Evolutionary conservation across 2,888 invertebrate species (phyloP), one percentile per base, ranked within the genome.

Genomic region (Noctua janthe): DNA sequence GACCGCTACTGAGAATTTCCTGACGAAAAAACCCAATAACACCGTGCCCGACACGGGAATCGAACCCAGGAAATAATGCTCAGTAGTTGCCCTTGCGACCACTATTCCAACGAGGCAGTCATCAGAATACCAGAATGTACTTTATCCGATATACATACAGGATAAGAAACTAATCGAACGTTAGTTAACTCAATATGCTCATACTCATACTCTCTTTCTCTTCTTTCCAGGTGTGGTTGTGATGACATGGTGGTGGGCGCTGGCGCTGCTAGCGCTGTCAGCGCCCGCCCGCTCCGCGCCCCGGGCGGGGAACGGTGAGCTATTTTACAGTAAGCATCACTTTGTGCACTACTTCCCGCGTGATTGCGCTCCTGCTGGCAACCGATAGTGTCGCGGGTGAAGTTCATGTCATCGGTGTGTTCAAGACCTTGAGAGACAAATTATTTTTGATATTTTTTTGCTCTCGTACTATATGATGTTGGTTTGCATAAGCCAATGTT

Each of bases 191-290:
- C 11, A 23, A n/a, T 59, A 8, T 35, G n/a, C 43, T 56, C 13
- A n/a, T 49, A 29, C 49, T 74, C 5, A 74, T 49, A 7, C 47
- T 49, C 10, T 39, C 2, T 76, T 62, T 76, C 49, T 62, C 23
- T 87, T 91, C 89, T 89, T 94, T 93, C n/a, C 95, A 97, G 97
- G 97, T 96, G 97, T 96, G 96, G 96, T 96, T 97, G 97, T 97
- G 96, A 97, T 97, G 97, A 94, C 94, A 97, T 97, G 97, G 97
- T 97, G 97, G 97, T 97, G 97, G 95, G 95, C 95, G 95, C 92
- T 97, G 88, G 96, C 96, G 96, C 95, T 97, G 91, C 93, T 97
- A 88, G 96, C 97, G 95, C 95, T 96, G 87, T 92, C 91, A 89
- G 93, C 95, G 94, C 95, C 95, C 94, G 96, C 94, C 94, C 95